Evolutionary conservation across 37 sponge, comb jelly and placozoan species (phyloP), one percentile per base, ranked within the genome.

Genomic region (Ephydatia muelleri): DNA sequence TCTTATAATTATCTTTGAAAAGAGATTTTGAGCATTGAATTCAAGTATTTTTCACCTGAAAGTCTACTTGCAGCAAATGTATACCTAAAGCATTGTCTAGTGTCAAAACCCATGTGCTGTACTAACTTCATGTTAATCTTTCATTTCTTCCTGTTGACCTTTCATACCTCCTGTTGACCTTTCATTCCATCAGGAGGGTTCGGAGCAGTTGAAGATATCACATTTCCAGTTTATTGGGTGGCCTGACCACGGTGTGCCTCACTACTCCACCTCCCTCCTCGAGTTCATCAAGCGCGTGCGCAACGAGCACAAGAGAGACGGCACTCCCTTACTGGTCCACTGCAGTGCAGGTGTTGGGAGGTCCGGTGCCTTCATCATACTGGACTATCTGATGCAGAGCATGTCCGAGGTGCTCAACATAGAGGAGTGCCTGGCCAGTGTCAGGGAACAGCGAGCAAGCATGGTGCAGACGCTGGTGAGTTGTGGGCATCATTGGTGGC

Each of bases 171-270:
- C 29, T 67, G 22, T 37, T 76, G 66, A 26, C 78, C 27, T 14
- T 57, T 14, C 57, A 1, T 21, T 57, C 57, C 57, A 57, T 57
- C 16, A 57, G 57, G 16, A 57, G 9, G 79, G 78, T 23, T 12
- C 30, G 5, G 28, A 38, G 2, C 35, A 66, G 19, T 84, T 91
- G 26, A 34, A 38, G 28, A 84, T 94, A n/a, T 86, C 67, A 26
- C 95, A 95, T 69, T 95, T 91, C 82, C 88, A 85, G 34, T 95
- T 89, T 82, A 76, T 91, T 3, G 82, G 87, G 68, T 95, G 95
- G 95, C 95, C 95, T 5, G 94, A 95, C 34, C 93, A 95, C 79
- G 93, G 95, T 23, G 95, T 95, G 25, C 95, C 95, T 5, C 68
- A 86, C 76, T 93, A 80, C 81, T 77, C 95, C 69, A 95, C 93